Conservation (phyloP, 2,888 invertebrate genomes). For the Ametastegia equiseti region DNA sequence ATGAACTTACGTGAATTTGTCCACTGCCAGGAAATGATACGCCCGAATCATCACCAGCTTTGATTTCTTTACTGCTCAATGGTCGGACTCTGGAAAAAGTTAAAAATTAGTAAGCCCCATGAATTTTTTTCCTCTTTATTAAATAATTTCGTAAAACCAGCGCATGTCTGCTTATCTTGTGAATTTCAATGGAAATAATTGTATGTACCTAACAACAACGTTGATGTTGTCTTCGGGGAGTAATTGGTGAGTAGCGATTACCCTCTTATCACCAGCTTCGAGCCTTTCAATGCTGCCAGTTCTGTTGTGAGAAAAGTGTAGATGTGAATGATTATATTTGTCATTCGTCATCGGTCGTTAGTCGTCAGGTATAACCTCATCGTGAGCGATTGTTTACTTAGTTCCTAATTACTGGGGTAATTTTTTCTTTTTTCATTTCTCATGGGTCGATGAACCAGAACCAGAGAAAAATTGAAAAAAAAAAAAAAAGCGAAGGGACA, state of each 20-base stretch:
- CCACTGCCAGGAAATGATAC: constrained; percentile 94
- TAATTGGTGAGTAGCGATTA: constrained; percentile 77
- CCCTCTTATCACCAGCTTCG: constrained; percentile 76
- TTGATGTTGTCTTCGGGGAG: constrained; percentile 90
- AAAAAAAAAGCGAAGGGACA: background rate
- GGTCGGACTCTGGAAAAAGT: constrained; percentile 86
- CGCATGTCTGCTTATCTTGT: too few species aligned
- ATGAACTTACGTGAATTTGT: constrained; percentile 84
- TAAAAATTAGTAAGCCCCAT: background rate
- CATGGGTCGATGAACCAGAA: background rate
- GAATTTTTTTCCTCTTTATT: too few species aligned
- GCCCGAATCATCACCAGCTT: constrained; percentile 83
- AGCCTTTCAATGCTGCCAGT: constrained; percentile 77
- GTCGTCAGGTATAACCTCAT: background rate
- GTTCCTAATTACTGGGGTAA: constrained; percentile 23
- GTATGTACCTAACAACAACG: constrained; percentile 88
- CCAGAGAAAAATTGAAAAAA: background rate
- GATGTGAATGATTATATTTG: background rate
- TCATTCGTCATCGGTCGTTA: background rate
- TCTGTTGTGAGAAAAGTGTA: constrained; percentile 64
- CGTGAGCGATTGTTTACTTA: background rate
- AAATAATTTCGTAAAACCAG: too few species aligned
- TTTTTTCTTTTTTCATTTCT: too few species aligned
- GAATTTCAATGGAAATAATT: background rate
- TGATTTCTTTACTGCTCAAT: constrained; percentile 85